These are phyloP conservation scores for Bicyclus anynana DNA, from an alignment of 1,140 invertebrate species.

Conservation along the genomic window DNA sequence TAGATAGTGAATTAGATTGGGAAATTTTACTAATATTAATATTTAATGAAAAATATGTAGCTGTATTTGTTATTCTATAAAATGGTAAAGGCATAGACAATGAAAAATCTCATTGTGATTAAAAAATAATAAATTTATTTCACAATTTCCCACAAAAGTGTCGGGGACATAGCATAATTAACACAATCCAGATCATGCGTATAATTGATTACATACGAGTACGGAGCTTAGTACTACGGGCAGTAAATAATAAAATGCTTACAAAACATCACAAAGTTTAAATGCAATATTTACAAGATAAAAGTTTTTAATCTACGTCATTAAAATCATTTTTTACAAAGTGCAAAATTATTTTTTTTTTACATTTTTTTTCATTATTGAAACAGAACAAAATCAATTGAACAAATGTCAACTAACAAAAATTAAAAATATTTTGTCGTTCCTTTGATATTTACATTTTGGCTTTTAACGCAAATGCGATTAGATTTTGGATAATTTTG, in stretches of 20 bases:
- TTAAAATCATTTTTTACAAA: conserved; percentile 36
- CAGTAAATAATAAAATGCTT: conserved; percentile 51
- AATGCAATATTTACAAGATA: conserved; percentile 73
- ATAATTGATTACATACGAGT: conserved; percentile 57
- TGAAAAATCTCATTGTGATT: conserved; percentile 45
- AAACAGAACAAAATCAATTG: conserved; percentile 40
- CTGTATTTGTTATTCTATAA: background rate
- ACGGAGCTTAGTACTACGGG: conserved; percentile 45
- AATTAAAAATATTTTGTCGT: conserved; percentile 16
- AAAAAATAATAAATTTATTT: conserved; percentile 73
- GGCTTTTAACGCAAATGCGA: conserved; percentile 1
- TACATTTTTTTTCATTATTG: conserved; percentile 37
- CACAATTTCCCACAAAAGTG: conserved; percentile 45
- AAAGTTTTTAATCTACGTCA: conserved; percentile 39
- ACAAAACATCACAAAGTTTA: conserved; percentile 64
- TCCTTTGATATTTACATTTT: conserved; percentile 44
- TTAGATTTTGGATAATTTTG: conserved; percentile 1
- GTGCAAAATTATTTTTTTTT: conserved; percentile 28
- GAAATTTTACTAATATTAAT: too few relatives aligned
- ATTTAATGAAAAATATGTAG: too few relatives aligned
- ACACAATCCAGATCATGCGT: conserved; percentile 66
- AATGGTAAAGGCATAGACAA: conserved; percentile 10
- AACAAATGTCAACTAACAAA: conserved; percentile 41
- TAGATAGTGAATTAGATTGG: too few relatives aligned
- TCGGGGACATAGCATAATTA: conserved; percentile 43